Evolutionary conservation across 2,113 vertebrate species (phyloP), one percentile per base, ranked within the genome.

Genomic region (Actinemys pallida): DNA sequence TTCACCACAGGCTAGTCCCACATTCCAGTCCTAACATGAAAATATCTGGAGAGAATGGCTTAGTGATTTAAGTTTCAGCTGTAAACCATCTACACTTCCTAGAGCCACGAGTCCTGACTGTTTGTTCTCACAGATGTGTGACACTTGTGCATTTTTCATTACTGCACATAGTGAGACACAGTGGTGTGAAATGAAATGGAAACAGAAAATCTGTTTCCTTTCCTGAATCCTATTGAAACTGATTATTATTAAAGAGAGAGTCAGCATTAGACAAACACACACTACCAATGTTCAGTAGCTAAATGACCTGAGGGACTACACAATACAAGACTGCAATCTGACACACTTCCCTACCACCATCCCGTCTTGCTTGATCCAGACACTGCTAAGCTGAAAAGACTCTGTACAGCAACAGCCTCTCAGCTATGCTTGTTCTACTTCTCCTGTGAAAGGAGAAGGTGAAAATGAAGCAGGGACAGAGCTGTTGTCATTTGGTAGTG

Each of bases 401-500:
- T 0, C 53, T 8, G 0, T 50, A 91, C 52, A 82, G 65, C 79
- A 83, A 72, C 89, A 62, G 49, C 54, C 81, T 13, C 52, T 80
- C 47, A 1, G 53, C 45, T 20, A 4, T 1, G 10, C 13, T 62
- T 62, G 79, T 17, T 47, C 49, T 39, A 45, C 88, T 82, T 8
- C 17, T 35, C 29, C 59, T 16, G 25, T 62, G 59, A 4, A 52
- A 85, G 90, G 75, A 50, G 20, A 52, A 90, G 87, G 47, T 16
- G 42, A 69, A 17, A 81, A 42, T 0, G 0, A 88, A 84, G 42
- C 65, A 78, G 90, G 76, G n/a, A 72, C 62, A 53, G 88, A 84
- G 83, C 88, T 84, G 93, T 80, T 94, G 86, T 90, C 92, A 93
- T 94, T 92, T 88, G 86, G 42, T 90, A 85, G 22, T 1, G 80